Conservation (phyloP, 2,888 invertebrate genomes). For the Meandrusa payeni region DNA sequence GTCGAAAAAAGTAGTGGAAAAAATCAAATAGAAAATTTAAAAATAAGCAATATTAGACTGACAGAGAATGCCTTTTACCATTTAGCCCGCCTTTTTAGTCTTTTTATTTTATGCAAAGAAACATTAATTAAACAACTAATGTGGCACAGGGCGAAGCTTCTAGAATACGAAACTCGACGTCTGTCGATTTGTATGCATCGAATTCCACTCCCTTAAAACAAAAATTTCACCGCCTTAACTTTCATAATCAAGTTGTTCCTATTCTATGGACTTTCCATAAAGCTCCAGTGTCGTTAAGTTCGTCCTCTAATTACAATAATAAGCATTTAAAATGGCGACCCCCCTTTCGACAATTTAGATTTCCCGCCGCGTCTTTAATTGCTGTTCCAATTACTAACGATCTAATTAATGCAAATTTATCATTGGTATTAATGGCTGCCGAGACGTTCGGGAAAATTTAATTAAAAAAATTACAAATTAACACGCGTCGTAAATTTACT, state of each 20-base stretch:
- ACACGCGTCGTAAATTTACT: not conserved
- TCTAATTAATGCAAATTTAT: slow-evolving; percentile 22
- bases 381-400: slow-evolving; percentile 17
- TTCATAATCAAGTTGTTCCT: slow-evolving; percentile 9
- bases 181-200: too few species aligned
- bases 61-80: too few species aligned
- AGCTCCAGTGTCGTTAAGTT: slow-evolving; percentile 14
- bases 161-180: too few species aligned
- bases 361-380: slow-evolving; percentile 14
- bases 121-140: too few species aligned
- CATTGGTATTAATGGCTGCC: slow-evolving; percentile 1
- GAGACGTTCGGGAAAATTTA: not conserved
- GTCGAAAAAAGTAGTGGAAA: too few species aligned
- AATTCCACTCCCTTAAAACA: too few species aligned
- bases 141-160: not conserved
- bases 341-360: slow-evolving; percentile 18
- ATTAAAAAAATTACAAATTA: slow-evolving; percentile 13
- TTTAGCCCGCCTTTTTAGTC: too few species aligned
- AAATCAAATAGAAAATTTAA: too few species aligned
- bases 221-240: slow-evolving; percentile 5
- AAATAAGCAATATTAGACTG: too few species aligned
- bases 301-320: slow-evolving; percentile 14
- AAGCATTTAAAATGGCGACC: slow-evolving; percentile 7
- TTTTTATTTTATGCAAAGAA: too few species aligned
- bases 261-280: slow-evolving; percentile 12